Base-by-base conservation (phyloP, 1,140 invertebrate species). In the Heliothis subflexa region DNA sequence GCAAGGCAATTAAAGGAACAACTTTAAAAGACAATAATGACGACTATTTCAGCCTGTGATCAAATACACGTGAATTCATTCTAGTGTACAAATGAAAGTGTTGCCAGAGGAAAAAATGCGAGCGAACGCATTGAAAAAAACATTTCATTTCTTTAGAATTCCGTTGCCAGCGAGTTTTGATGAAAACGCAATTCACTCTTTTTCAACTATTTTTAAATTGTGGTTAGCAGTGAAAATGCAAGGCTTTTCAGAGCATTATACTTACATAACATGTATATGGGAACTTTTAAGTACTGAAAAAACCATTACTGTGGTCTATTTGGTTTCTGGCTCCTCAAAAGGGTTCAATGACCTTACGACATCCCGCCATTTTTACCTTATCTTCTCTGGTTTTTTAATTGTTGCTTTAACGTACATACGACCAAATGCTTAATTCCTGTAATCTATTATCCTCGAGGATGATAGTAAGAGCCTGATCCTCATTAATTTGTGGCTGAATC, bases 101-200 rank as follows among this genome's bases (percentile, higher is more conserved):
- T 64, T 64, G 18, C n/a, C 2, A 40, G 10, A 64, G 40, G 33
- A 18, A 64, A 64, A 64, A 64, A 45, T 64, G 61, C 18, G 61
- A 64, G 40, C 40, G 40, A 64, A 33, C 64, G 50, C 16, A 18
- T 21, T 50, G 64, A 28, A 68, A 68, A 68, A 68, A 47, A 50
- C 64, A 68, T 68, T 68, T 68, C 64, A 68, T 68, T 68, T 68
- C 64, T 68, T 68, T 68, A 50, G 64, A 68, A 68, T 68, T 50
- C 47, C 45, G 47, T n/a, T 28, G 45, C 28, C 3, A 28, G 47
- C 64, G 64, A 50, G 64, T 68, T 68, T 28, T 50, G 12, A 50
- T 68, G 64, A 68, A 50, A 68, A 68, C 45, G 64, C 64, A 68
- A 50, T 68, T 68, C 47, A 68, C 47, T 28, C 64, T 68, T 68